Percentiles rank a stretch among this genome's conserved stretches.
Conservation (phyloP, 2,113 vertebrate species). For the Scartelaos histophorus region DNA sequence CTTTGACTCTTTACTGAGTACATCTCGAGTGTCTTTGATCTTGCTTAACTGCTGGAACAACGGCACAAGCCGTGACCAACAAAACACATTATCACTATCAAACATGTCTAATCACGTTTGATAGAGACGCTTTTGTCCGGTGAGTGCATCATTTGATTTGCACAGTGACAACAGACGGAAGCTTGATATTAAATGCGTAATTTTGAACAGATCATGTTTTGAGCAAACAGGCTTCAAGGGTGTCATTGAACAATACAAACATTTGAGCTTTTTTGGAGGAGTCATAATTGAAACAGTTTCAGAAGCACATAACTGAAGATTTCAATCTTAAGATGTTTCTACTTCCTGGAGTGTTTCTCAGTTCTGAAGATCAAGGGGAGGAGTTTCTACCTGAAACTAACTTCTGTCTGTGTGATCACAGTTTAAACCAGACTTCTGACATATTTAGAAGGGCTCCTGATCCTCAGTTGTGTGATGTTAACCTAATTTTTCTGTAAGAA, state of each 20-base stretch:
- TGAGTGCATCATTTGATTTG: conserved; percentile 58
- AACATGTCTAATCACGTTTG: conserved; percentile 48
- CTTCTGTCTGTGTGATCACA: no score
- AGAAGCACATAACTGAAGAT: not conserved
- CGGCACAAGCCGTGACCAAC: conserved; percentile 42
- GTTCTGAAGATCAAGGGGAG: no score
- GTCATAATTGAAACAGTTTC: not conserved
- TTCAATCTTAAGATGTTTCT: not conserved
- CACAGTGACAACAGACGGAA: conserved; percentile 32
- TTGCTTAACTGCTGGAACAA: conserved; percentile 34
- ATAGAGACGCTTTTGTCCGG: conserved; percentile 21
- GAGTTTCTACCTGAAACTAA: no score
- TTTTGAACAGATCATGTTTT: conserved; percentile 47
- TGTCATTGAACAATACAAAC: conserved; percentile 3
- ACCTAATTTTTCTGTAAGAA: not conserved
- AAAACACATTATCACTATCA: conserved; percentile 55
- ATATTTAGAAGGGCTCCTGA: no score
- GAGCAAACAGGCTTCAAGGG: conserved; percentile 29
- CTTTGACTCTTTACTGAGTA: not conserved
- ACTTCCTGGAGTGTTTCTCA: not conserved
- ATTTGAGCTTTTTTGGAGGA: not conserved
- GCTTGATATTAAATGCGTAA: conserved; percentile 54
- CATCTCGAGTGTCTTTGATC: not conserved
- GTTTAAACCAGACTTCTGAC: no score
- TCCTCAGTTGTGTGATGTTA: not conserved